phyloP scores from a whole-genome alignment of 2,888 invertebrate genomes.

The Amphimallon solstitiale region DNA sequence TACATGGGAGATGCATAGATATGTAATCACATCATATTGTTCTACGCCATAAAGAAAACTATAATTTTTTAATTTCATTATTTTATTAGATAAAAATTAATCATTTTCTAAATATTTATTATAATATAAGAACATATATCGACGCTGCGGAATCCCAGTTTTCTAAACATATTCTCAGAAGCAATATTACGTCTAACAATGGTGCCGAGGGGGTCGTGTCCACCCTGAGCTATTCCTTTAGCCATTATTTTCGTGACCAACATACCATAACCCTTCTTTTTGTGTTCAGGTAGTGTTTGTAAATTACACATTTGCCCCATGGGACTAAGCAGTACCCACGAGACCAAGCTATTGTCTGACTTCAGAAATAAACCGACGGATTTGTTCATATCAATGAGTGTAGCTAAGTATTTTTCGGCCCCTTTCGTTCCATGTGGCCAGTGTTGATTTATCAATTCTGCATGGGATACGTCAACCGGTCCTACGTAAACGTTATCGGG shows the following conservation, averaged over 20 bases:
- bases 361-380: conserved; percentile 17
- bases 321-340: conserved; percentile 15
- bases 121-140: conserved; percentile 6
- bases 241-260: conserved; percentile 13
- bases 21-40: too few relatives aligned
- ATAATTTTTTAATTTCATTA: too few relatives aligned
- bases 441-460: conserved; percentile 38
- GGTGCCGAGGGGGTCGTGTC: neutral
- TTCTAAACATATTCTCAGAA: conserved; percentile 12
- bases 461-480: conserved; percentile 31
- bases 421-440: conserved; percentile 47
- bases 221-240: conserved; percentile 10
- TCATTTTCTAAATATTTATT: too few relatives aligned
- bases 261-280: conserved; percentile 10
- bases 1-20: too few relatives aligned
- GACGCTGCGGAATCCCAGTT: conserved; percentile 12
- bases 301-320: conserved; percentile 6
- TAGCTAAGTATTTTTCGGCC: conserved; percentile 36
- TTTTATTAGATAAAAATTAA: too few relatives aligned
- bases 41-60: too few relatives aligned
- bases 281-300: conserved; percentile 11
- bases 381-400: conserved; percentile 5
- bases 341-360: neutral
- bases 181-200: conserved; percentile 3
- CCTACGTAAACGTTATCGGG: conserved; percentile 38